phyloP scores from a whole-genome alignment of 1,140 invertebrate genomes.

The Bombus affinis region DNA sequence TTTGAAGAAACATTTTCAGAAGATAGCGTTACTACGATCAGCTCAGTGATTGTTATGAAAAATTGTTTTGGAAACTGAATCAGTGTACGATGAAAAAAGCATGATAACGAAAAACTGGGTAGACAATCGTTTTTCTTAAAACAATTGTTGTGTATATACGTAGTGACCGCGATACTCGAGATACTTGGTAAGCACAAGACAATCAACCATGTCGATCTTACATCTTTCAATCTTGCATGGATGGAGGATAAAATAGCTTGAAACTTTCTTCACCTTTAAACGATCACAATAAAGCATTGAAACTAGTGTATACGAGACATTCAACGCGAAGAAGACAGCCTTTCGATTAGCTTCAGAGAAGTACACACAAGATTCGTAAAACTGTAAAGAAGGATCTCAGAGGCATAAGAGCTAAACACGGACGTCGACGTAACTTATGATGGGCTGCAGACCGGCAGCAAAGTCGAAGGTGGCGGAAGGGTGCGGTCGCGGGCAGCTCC shows the following conservation, averaged over 20 bases:
- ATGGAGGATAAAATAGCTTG: background rate
- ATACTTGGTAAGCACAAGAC: background rate
- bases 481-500: constrained; percentile 65
- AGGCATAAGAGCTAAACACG: constrained; percentile 1
- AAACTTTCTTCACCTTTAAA: background rate
- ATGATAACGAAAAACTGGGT: background rate
- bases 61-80: background rate
- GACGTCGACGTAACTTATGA: constrained; percentile 70
- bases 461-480: constrained; percentile 68
- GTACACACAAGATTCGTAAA: background rate
- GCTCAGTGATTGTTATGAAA: too few species aligned
- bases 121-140: background rate
- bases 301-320: too few species aligned
- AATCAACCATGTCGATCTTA: background rate
- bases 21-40: too few species aligned
- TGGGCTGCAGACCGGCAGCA: constrained; percentile 77
- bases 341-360: background rate
- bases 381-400: background rate
- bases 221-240: background rate
- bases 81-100: background rate
- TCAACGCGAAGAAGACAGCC: background rate
- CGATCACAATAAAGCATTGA: background rate
- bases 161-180: background rate
- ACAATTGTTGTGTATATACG: background rate
- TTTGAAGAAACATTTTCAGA: too few species aligned